Base-by-base conservation (phyloP, 2,888 invertebrate genomes). In the Drosophila nigritarsus region DNA sequence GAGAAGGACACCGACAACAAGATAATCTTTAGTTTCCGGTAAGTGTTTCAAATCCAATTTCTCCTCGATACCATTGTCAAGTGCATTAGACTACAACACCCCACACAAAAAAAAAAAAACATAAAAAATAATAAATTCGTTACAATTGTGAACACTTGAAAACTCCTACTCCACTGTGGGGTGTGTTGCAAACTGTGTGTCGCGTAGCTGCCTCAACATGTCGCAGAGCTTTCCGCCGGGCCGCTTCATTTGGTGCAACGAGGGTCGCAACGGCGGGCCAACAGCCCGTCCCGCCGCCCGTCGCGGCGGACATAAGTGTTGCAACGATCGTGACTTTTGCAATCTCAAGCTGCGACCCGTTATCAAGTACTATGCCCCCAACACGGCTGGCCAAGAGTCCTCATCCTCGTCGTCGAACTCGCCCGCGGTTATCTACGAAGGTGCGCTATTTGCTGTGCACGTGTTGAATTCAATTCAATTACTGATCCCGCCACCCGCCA, bases 1-100 rank as follows among this genome's bases (percentile, higher is more conserved):
- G 95, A 95, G 62, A 92, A 91, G 79, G 89, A 87, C 54, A 58
- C 55, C 15, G 81, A 84, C 32, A 80, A 72, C 68, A 79, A 82
- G 53, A 87, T 91, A 56, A 88, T 95, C 81, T 95, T 95, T 92
- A 95, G 96, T 65, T 97, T 96, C 94, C 96, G 97, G 98, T 98
- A 95, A 95, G 94, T 24, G 36, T 24, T 53, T 20, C 5, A 20
- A n/a, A 15, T 20, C 8, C 8, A 20, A 38, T 29, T 49, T 20
- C 20, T 42, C 6, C 20, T 42, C n/a, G 2, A 40, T 11, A 40
- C 40, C 9, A 20, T 42, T 42, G 42, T 20, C 11, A 20, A 42
- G n/a, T 55, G 36, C 27, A 29, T 38, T 36, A 36, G 34, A 36
- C 36, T n/a, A 30, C 40, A 40, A 32, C 50, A 53, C n/a, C 45